Evolutionary conservation across 2,797 vertebrate genomes (phyloP).

Genomic region (Pseudomugil gertrudae): DNA sequence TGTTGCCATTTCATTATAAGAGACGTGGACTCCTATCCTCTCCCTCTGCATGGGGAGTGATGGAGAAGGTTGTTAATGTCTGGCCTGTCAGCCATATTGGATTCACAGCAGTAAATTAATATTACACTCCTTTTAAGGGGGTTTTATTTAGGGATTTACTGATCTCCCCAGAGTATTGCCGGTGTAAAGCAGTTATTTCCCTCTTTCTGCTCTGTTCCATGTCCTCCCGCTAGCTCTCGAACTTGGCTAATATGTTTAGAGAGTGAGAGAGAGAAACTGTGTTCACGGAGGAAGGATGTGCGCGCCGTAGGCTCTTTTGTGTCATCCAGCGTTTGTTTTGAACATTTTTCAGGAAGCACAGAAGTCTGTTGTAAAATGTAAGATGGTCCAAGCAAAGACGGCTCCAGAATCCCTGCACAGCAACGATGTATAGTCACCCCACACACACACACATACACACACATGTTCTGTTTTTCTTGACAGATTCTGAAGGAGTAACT

Average conservation of each 20-base stretch:
- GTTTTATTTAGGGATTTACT: slow-evolving; percentile 80
- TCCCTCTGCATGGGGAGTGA: slow-evolving; percentile 66
- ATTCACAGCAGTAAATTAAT: slow-evolving; percentile 81
- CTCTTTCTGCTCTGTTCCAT: slow-evolving; percentile 46
- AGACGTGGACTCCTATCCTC: slow-evolving; percentile 57
- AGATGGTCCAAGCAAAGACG: slow-evolving; percentile 45
- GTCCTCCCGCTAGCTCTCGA: slow-evolving; percentile 51
- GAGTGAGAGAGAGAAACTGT: slow-evolving; percentile 37
- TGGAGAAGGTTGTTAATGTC: slow-evolving; percentile 74
- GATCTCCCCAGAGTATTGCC: slow-evolving; percentile 67
- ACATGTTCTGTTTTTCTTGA: slow-evolving; percentile 21
- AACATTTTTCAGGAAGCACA: slow-evolving; percentile 46
- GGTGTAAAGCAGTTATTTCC: slow-evolving; percentile 73
- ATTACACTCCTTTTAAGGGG: slow-evolving; percentile 73
- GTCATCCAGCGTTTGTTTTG: slow-evolving; percentile 60
- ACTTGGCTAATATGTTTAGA: slow-evolving; percentile 66
- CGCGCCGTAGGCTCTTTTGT: slow-evolving; percentile 51
- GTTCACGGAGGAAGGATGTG: slow-evolving; percentile 43
- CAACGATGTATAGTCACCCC: slow-evolving; percentile 1
- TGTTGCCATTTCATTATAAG: slow-evolving; percentile 73
- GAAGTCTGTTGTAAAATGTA: slow-evolving; percentile 42
- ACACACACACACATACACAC: background rate
- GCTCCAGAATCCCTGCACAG: slow-evolving; percentile 11
- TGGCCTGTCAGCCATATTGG: slow-evolving; percentile 75
- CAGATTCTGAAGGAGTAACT: slow-evolving; percentile 14